These are phyloP conservation scores for Benitochromis conjunctus DNA, from an alignment of 2,113 vertebrate genomes.

Conservation along the genomic window DNA sequence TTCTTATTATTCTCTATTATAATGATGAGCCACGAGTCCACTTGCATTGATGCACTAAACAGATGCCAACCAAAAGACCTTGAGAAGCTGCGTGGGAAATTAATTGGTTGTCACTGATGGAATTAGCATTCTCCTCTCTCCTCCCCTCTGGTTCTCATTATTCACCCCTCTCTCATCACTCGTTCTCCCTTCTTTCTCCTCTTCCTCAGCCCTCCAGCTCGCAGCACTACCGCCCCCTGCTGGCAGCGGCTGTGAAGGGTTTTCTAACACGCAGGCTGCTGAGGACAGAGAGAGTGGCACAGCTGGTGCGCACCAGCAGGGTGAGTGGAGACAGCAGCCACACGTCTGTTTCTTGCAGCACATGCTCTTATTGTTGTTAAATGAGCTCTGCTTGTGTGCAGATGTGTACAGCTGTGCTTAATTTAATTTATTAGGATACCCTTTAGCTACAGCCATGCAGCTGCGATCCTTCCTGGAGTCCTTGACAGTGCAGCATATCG, in stretches of 20 bases:
- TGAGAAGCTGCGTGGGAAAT: constrained; percentile 65
- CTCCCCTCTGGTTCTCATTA: constrained; percentile 60
- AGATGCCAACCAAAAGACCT: constrained; percentile 63
- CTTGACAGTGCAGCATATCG: background rate
- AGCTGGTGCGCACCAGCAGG: constrained; percentile 66
- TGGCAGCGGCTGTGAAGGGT: constrained; percentile 66
- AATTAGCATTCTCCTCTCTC: constrained; percentile 70
- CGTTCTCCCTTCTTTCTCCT: background rate
- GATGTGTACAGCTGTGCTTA: background rate
- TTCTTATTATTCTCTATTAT: constrained; percentile 46
- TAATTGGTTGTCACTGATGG: constrained; percentile 71
- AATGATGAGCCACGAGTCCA: constrained; percentile 41
- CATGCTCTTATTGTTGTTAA: background rate
- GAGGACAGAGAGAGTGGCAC: constrained; percentile 60
- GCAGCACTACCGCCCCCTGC: constrained; percentile 54
- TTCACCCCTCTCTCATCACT: constrained; percentile 31
- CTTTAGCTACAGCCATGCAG: background rate
- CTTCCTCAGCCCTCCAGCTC: constrained; percentile 19
- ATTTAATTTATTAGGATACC: background rate
- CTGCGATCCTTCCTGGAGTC: background rate
- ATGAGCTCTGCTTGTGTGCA: background rate
- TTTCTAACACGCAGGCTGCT: constrained; percentile 73
- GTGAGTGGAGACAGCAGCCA: constrained; percentile 43
- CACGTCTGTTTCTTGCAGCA: background rate
- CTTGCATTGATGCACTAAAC: constrained; percentile 38